Evolutionary conservation across 2,113 vertebrate genomes (phyloP), one percentile per base, ranked within the genome.

Genomic region (Osmerus eperlanus): DNA sequence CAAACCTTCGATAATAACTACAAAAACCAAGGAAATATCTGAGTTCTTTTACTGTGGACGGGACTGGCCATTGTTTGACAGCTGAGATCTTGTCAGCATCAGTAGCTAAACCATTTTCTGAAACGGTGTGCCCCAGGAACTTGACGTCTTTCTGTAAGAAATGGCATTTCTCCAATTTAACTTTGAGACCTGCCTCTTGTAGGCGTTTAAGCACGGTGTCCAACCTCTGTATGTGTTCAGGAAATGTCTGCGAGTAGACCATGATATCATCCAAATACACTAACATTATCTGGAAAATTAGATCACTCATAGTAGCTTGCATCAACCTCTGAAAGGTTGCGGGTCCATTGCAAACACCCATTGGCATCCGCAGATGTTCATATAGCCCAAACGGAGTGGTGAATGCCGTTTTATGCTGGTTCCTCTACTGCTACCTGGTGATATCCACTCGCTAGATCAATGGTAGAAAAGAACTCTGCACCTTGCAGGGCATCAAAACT

Each of bases 1-100:
- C 60, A 23, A 77, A 80, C 15, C 69, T 19, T 12, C 66, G 51
- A 32, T 75, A 78, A n/a, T 77, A 83, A 18, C 72, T 78, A 29
- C 72, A 83, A 15, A 83, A 75, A 0, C 74, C 79, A 2, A 73
- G 6, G 6, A 78, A 83, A 0, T 23, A 83, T 14, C 66, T 59
- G 0, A 74, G 41, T 4, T 68, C 70, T 36, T 62, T 83, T 3
- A 68, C 21, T n/a, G 3, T 47, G 53, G 0, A 5, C 4, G 55
- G 68, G 16, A 59, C 68, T 23, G 36, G n/a, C 68, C 55, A 59
- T 8, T 70, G 6, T 11, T 11, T 68, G 21, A 70, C 55, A 14
- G 68, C 53, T 9, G 55, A 3, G 8, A 70, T 4, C n/a, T 69
- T 69, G 3, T 11, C 1, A 13, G 55, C 18, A n/a, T 58, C 55